Conservation (phyloP, 2,888 invertebrate genomes). For the Panzeria rudis region DNA sequence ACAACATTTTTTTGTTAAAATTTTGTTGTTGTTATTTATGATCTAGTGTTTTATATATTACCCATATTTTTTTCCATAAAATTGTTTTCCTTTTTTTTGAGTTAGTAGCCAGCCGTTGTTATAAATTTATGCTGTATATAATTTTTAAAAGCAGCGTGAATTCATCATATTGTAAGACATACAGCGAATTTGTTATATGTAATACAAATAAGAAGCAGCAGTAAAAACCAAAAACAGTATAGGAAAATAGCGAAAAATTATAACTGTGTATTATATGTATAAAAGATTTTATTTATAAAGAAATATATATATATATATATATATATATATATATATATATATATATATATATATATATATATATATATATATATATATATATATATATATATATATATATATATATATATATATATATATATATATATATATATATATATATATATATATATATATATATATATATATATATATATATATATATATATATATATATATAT, state of each 20-base stretch:
- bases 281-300: slow-evolving; percentile 12
- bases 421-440: too few relatives aligned
- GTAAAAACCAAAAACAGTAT: neutral
- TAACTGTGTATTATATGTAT: slow-evolving; percentile 1
- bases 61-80: slow-evolving; percentile 19
- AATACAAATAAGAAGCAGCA: slow-evolving; percentile 38
- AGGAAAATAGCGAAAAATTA: slow-evolving; percentile 16
- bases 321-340: too few relatives aligned
- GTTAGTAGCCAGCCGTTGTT: slow-evolving; percentile 3
- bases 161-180: slow-evolving; percentile 63
- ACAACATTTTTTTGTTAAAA: neutral
- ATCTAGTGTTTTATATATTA: slow-evolving; percentile 8
- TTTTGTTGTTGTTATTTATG: slow-evolving; percentile 29
- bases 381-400: too few relatives aligned
- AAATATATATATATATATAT: too few relatives aligned
- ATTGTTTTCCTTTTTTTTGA: neutral
- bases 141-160: slow-evolving; percentile 56
- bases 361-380: too few relatives aligned
- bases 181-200: slow-evolving; percentile 60
- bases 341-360: too few relatives aligned
- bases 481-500: too few relatives aligned
- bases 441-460: too few relatives aligned
- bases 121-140: slow-evolving; percentile 48
- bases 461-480: too few relatives aligned
- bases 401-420: too few relatives aligned